phyloP scores from a whole-genome alignment of 2,888 invertebrate species.

The Andrena fulva region DNA sequence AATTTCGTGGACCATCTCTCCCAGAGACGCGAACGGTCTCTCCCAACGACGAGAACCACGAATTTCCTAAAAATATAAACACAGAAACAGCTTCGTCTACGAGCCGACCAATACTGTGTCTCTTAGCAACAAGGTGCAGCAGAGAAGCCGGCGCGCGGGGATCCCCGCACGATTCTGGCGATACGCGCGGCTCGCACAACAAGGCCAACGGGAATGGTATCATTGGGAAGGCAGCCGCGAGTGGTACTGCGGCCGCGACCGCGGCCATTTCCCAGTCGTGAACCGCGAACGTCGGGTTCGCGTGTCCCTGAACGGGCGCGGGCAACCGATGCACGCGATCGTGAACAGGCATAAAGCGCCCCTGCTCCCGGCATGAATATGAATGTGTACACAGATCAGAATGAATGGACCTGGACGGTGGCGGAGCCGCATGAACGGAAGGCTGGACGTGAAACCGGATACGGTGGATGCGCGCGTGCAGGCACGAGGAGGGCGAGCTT shows the following conservation, averaged over 20 bases:
- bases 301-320: slow-evolving; percentile 34
- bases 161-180: not conserved
- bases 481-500: slow-evolving; percentile 21
- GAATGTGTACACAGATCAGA: slow-evolving; percentile 60
- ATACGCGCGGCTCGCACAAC: slow-evolving; percentile 1
- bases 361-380: slow-evolving; percentile 46
- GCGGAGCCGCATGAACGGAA: slow-evolving; percentile 42
- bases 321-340: slow-evolving; percentile 36
- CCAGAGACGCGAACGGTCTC: no score
- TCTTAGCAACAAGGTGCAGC: not conserved
- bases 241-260: slow-evolving; percentile 25
- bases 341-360: slow-evolving; percentile 49
- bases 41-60: no score
- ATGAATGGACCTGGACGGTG: slow-evolving; percentile 55
- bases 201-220: not conserved
- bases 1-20: no score
- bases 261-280: slow-evolving; percentile 15
- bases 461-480: slow-evolving; percentile 24
- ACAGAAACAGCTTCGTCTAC: no score
- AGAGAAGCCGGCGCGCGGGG: not conserved
- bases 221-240: slow-evolving; percentile 14
- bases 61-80: no score
- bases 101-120: no score
- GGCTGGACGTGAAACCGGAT: slow-evolving; percentile 37
- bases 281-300: slow-evolving; percentile 30